Evolutionary conservation across 2,888 invertebrate genomes (phyloP).

Genomic region (Pristionchus arcanus): DNA sequence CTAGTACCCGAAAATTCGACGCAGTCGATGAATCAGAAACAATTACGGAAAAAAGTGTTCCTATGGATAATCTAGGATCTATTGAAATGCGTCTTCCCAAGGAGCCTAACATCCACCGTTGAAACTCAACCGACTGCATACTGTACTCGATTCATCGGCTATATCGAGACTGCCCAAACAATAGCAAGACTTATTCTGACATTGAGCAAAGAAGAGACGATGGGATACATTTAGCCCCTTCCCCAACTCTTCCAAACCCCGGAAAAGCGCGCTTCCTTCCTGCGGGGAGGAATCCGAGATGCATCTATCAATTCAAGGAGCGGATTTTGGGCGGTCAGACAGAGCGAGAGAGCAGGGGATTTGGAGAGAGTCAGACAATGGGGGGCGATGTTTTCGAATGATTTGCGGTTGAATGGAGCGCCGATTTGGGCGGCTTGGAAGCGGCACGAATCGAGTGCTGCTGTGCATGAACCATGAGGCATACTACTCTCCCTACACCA

Average conservation of each 20-base stretch:
- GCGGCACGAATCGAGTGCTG: background rate
- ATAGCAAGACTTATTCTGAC: no score
- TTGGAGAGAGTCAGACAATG: background rate
- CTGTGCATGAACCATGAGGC: no score
- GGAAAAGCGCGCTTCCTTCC: background rate
- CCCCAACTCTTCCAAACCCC: no score
- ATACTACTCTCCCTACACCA: no score
- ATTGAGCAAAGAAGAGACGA: background rate
- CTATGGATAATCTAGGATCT: no score
- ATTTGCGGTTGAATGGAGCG: background rate
- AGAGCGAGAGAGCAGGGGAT: background rate
- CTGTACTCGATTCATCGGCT: background rate
- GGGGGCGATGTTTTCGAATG: slow-evolving; percentile 8
- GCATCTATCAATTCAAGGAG: background rate
- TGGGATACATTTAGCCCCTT: background rate
- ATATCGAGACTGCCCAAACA: no score
- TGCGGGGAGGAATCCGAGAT: background rate
- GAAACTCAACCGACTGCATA: background rate
- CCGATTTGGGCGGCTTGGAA: background rate
- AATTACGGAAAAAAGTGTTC: no score
- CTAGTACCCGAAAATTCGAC: no score
- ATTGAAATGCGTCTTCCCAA: no score
- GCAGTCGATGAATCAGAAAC: no score
- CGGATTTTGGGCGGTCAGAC: background rate
- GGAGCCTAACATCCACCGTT: no score